Evolutionary conservation across 2,113 vertebrate genomes (phyloP), one percentile per base, ranked within the genome.

Genomic region (Campylorhamphus procurvoides): DNA sequence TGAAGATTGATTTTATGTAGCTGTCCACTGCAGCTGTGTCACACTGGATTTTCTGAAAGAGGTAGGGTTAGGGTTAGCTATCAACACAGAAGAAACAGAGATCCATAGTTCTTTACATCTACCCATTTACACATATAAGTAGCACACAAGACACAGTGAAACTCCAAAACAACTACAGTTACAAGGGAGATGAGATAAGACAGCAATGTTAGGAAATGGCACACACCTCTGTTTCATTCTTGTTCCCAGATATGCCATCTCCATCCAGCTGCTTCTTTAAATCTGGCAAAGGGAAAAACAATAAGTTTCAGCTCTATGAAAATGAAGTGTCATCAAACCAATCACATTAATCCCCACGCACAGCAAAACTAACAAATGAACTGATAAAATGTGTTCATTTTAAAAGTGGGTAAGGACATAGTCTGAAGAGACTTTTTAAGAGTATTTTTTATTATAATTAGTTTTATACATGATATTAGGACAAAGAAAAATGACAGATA

Each of bases 251-350:
- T 9, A 96, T 87, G 88, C 95, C 98, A 87, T 97, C 96, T 53
- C 96, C 98, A 96, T 98, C 98, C 93, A 97, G 87, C 55, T 98
- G 96, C 85, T 82, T 98, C 92, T 98, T 98, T 94, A 99, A 97
- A 79, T 99, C 99, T 99, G 96, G 83, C 72, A 94, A 10, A 87
- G 82, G 40, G 73, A 28, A 60, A 97, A 62, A 81, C 53, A 92
- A 90, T 18, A 37, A 81, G 37, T 33, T 29, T 39, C 12, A 86
- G 3, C 23, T 28, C 5, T 40, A 44, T 9, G 31, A n/a, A 22
- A 71, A 84, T 56, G n/a, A 24, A 60, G 27, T 3, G 13, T 7
- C 14, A 50, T 27, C 20, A 20, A 76, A 44, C 5, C 50, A 35
- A 39, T 5, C 2, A 1, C n/a, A 27, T 33, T 69, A 87, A 85